phyloP scores from a whole-genome alignment of 2,888 invertebrate genomes.

The Orchestes rusci region DNA sequence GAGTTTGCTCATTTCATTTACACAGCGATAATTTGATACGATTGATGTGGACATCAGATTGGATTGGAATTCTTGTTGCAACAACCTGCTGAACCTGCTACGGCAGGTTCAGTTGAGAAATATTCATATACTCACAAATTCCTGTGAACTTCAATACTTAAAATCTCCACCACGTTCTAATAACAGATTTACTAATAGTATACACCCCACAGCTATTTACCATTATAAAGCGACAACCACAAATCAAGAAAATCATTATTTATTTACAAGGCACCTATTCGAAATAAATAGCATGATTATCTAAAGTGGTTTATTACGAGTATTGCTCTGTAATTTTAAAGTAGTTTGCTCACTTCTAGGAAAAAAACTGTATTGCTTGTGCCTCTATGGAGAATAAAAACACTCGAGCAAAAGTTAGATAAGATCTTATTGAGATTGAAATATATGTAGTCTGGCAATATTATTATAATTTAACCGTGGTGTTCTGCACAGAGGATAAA shows the following conservation, averaged over 20 bases:
- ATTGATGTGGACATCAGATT: no score
- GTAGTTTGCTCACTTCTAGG: slow-evolving; percentile 18
- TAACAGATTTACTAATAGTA: no score
- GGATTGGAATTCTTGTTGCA: no score
- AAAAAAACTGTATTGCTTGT: slow-evolving; percentile 17
- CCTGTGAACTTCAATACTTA: no score
- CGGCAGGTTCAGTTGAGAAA: no score
- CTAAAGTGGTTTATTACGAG: slow-evolving; percentile 18
- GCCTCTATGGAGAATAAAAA: slow-evolving; percentile 13
- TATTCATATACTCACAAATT: slow-evolving; percentile 13
- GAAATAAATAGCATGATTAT: slow-evolving; percentile 19
- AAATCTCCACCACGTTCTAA: no score
- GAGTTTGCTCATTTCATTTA: no score
- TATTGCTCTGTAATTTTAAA: slow-evolving; percentile 17
- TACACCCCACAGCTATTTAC: no score
- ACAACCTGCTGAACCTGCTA: no score
- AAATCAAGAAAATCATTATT: no score
- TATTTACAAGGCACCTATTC: slow-evolving; percentile 11
- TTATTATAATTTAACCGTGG: slow-evolving; percentile 18
- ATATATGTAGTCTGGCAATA: slow-evolving; percentile 15
- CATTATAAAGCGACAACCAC: no score
- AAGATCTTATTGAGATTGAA: slow-evolving; percentile 15
- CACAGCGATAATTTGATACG: no score
- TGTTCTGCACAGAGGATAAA: slow-evolving; percentile 14
- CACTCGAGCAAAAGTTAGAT: slow-evolving; percentile 11